Percentiles rank a stretch among this genome's conserved stretches.
Evolutionary conservation across 2,113 vertebrate species (phyloP).

Genomic region (Brachyistius frenatus): DNA sequence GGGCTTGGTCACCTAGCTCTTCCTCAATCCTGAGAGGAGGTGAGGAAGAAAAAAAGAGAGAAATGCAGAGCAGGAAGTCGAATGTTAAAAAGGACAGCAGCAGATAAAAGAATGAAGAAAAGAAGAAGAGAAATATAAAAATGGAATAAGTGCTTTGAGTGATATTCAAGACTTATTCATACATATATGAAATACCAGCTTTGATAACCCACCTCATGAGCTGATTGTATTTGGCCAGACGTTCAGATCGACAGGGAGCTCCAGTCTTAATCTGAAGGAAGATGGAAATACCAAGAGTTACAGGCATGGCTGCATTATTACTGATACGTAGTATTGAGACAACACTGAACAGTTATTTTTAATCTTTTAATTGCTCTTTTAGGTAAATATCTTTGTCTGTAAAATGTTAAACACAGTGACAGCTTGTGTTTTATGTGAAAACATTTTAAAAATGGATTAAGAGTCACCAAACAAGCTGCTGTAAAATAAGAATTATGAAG

Average conservation of each 20-base stretch:
- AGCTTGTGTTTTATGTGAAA: too few relatives aligned
- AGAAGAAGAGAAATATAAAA: slow-evolving; percentile 11
- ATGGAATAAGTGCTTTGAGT: not conserved
- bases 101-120: too few relatives aligned
- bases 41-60: slow-evolving; percentile 8
- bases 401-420: too few relatives aligned
- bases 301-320: not conserved
- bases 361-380: too few relatives aligned
- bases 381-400: too few relatives aligned
- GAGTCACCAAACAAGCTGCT: too few relatives aligned
- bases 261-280: slow-evolving; percentile 92
- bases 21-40: slow-evolving; percentile 90
- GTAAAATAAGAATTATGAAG: too few relatives aligned
- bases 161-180: too few relatives aligned
- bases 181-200: not conserved
- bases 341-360: too few relatives aligned
- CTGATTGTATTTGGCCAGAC: slow-evolving; percentile 96
- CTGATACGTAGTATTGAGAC: too few relatives aligned
- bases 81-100: not conserved
- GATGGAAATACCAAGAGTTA: slow-evolving; percentile 4
- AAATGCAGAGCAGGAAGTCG: slow-evolving; percentile 22
- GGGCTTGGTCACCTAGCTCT: slow-evolving; percentile 92
- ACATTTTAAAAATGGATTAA: too few relatives aligned
- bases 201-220: slow-evolving; percentile 90
- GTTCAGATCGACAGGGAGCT: slow-evolving; percentile 94